Evolutionary conservation across 30 jellyfish, hydroid and myxozoan genomes (phyloP), one percentile per base, ranked within the genome.

Genomic region (Phacellophora camtschatica): DNA sequence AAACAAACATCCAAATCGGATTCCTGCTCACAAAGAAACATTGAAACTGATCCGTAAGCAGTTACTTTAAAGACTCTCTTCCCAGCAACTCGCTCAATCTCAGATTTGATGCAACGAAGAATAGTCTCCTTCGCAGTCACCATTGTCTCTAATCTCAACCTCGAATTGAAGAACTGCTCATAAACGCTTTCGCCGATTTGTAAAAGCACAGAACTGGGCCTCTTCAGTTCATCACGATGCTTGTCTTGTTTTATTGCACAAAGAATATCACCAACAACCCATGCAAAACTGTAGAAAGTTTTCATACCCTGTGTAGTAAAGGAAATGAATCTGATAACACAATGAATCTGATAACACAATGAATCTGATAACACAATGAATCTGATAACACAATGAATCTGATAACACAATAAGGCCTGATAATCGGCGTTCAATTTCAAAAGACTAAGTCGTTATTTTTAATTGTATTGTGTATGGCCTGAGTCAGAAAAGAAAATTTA

Each of bases 1-100:
- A 87, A 16, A 71, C 89, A 87, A 4, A 87, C 76, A 77, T 88
- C 97, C 37, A 88, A 16, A 51, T 88, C 97, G 6, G 97, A 88
- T 35, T 81, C 97, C 24, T 79, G 77, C 49, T 74, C 94, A 67
- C 97, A 79, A 18, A 89, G 80, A 62, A 71, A 89, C 68, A 89
- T 66, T 4, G 97, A 89, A 2, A 85, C 85, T 19, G 97, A 89
- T 32, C 95, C 97, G 37, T 89, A 89, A 33, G 84, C 32, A 1
- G 41, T 37, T 29, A 82, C 94, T 6, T 58, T n/a, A 63, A 78
- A 88, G 12, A 51, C 7, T 11, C 23, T 79, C 20, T 80, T 49
- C 23, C 88, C 85, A 13, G 86, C 77, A 33, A 45, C 81, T 5
- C 87, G 80, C 28, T 66, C 77, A 7, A 88, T 80, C 37, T 61